Evolutionary conservation across 2,113 vertebrate species (phyloP), one percentile per base, ranked within the genome.

Genomic region (Chaetodon trifascialis): DNA sequence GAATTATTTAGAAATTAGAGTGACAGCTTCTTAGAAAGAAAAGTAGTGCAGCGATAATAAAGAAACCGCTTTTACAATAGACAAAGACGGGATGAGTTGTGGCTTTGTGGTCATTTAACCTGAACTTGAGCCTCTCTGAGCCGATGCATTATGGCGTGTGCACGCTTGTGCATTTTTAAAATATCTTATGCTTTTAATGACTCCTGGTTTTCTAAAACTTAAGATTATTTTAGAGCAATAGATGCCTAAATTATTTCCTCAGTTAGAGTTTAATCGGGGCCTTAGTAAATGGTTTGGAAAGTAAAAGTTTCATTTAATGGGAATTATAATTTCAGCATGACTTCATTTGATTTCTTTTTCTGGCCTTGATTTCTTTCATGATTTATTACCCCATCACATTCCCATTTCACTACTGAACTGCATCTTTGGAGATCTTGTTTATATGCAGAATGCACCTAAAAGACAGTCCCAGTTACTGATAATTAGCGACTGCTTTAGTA

Each of bases 401-500:
- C 42, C 25, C 52, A 47, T 82, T 80, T 73, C 63, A 73, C n/a
- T 23, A 8, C 38, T 62, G 40, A 85, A 34, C 76, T 49, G 63
- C 46, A 65, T 80, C 58, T 74, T 87, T 70, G 62, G 64, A 76
- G 77, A 56, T 80, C 66, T 83, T 1, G 70, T 87, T 83, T 73
- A 46, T 64, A 72, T 82, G 64, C 47, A 77, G 79, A 64, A 62
- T 44, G 56, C 69, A 72, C 59, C 74, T 87, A 88, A 86, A 75
- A 86, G 69, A 81, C 73, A 69, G 79, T 79, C 75, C 72, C 86
- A 70, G 83, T 85, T 85, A 30, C 79, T 73, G 60, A 72, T 91
- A 84, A 92, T 90, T 90, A 92, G 85, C 73, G 19, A 3, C 80
- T 77, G 70, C 74, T 86, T 87, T 51, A 63, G 58, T 83, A 59